Evolutionary conservation across 1,140 invertebrate species (phyloP), one percentile per base, ranked within the genome.

Genomic region (Amyelois transitella): DNA sequence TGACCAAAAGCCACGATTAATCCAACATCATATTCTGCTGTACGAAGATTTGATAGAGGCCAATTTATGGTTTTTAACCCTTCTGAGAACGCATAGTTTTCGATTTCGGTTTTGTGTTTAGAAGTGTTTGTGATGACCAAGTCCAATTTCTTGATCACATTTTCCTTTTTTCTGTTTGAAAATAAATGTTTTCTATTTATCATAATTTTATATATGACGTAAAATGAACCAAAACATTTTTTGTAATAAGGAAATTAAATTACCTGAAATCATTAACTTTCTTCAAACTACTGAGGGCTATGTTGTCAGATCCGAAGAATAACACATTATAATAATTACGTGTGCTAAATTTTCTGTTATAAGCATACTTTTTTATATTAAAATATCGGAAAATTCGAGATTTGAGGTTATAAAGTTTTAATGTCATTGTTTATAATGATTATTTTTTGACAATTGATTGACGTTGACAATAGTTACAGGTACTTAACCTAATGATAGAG

Each of bases 1-100:
- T 87, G 81, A 22, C 84, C 84, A 68, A 87, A 87, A 21, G 84
- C 81, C 6, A 86, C 81, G 48, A 86, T 86, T n/a, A 87, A 54
- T 14, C 81, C 84, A 45, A 86, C 64, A 61, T 87, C 81, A 53
- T 86, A 87, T 52, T 87, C 74, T 43, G 55, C 62, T 53, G 65
- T 17, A 8, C 55, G 21, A n/a, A 86, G 49, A 25, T 66, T 61
- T 48, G 72, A 53, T 38, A 81, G 45, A n/a, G 82, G 82, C 84
- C 84, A 87, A 67, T 54, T 18, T 51, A 83, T 66, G 49, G 72
- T 76, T 50, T 62, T 75, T 45, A 87, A 75, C 47, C 73, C 72
- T 53, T 84, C 75, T 5, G 48, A 55, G 38, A 69, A 50, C 20
- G 84, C 84, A 70, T 83, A 86, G 44, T 85, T 75, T 58, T 84